phyloP scores from a whole-genome alignment of 2,888 invertebrate genomes.

The Leptinotarsa juncta region DNA sequence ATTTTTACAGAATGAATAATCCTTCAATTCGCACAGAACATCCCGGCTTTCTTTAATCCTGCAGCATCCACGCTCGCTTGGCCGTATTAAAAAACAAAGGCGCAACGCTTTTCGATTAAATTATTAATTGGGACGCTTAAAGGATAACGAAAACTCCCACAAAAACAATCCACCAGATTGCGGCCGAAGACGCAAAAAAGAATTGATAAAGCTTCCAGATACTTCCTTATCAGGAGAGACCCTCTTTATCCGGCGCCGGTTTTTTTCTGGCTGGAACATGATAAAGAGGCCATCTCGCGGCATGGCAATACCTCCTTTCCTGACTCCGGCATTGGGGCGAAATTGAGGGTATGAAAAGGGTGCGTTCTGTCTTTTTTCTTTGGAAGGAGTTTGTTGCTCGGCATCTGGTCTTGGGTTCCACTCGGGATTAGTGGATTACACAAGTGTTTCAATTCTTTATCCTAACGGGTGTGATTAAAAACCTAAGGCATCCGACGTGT shows the following conservation, averaged over 20 bases:
- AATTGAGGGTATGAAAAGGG: not conserved
- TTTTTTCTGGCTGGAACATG: not conserved
- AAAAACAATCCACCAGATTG: slow-evolving; percentile 49
- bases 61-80: slow-evolving; percentile 6
- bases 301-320: not conserved
- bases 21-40: slow-evolving; percentile 1
- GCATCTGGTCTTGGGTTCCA: slow-evolving; percentile 36
- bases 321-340: slow-evolving; percentile 15
- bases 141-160: slow-evolving; percentile 45
- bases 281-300: not conserved
- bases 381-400: slow-evolving; percentile 27
- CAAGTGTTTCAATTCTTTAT: slow-evolving; percentile 36
- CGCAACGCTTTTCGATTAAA: slow-evolving; percentile 48
- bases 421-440: slow-evolving; percentile 35
- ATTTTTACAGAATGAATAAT: not conserved
- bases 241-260: slow-evolving; percentile 26
- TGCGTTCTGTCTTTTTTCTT: slow-evolving; percentile 21
- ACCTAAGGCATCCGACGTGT: not conserved
- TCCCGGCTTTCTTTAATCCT: slow-evolving; percentile 4
- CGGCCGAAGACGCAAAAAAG: slow-evolving; percentile 37
- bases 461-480: slow-evolving; percentile 29
- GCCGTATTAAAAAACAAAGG: slow-evolving; percentile 39
- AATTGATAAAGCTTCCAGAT: slow-evolving; percentile 27
- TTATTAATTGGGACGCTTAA: slow-evolving; percentile 49
- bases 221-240: slow-evolving; percentile 18